phyloP scores from a whole-genome alignment of 1,140 invertebrate genomes.

The Nymphalis io region DNA sequence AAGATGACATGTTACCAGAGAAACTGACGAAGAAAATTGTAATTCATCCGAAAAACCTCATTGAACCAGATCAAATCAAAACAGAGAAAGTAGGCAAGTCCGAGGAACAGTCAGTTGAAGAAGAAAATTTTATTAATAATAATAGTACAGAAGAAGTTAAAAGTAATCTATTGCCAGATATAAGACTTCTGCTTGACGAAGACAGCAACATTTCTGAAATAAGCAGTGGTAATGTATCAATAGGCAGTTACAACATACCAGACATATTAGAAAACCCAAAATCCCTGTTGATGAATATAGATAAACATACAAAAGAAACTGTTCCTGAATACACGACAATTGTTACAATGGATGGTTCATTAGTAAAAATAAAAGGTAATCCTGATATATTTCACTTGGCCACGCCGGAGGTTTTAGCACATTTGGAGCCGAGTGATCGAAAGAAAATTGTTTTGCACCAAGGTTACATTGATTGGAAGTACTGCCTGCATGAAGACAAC shows the following conservation, averaged over 20 bases:
- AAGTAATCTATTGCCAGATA: conserved; percentile 37
- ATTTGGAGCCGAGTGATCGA: conserved; percentile 34
- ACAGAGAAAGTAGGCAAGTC: not conserved
- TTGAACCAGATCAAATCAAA: conserved; percentile 11
- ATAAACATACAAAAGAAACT: conserved; percentile 42
- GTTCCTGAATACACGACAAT: conserved; percentile 3
- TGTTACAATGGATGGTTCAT: conserved; percentile 41
- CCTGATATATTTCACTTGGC: conserved; percentile 54
- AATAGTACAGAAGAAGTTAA: not conserved
- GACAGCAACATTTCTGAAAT: conserved; percentile 52
- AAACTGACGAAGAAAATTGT: conserved; percentile 26
- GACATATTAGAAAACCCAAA: conserved; percentile 38
- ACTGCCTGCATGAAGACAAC: conserved; percentile 50
- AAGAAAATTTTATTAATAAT: not conserved
- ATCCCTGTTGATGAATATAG: conserved; percentile 45
- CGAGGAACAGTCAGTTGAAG: not conserved
- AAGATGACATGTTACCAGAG: conserved; percentile 16
- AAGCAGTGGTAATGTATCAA: conserved; percentile 48
- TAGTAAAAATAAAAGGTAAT: conserved; percentile 41
- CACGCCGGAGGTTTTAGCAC: conserved; percentile 44
- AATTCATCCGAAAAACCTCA: conserved; percentile 26
- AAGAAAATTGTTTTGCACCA: conserved; percentile 52
- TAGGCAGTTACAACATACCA: conserved; percentile 41
- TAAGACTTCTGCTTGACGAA: conserved; percentile 45
- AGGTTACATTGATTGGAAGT: conserved; percentile 57